phyloP scores from a whole-genome alignment of 2,888 invertebrate genomes.

The Frankliniella fusca region DNA sequence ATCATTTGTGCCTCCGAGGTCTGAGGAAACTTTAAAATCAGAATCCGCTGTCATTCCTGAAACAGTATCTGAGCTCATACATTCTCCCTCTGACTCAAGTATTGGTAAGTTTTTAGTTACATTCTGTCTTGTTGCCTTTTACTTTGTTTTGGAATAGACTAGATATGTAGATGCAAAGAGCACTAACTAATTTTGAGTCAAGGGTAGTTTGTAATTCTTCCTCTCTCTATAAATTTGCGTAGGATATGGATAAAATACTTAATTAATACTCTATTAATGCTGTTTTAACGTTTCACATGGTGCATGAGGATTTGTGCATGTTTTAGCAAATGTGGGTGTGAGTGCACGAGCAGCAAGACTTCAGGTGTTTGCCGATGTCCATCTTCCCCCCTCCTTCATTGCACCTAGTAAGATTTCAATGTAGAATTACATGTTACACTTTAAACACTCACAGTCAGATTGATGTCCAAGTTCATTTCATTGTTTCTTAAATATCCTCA shows the following conservation, averaged over 20 bases:
- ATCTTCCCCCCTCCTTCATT: conserved; percentile 2
- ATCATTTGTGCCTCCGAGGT: background rate
- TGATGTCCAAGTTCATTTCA: no score
- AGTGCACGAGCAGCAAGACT: conserved; percentile 19
- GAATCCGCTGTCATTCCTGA: background rate
- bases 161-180: background rate
- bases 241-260: background rate
- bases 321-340: conserved; percentile 24
- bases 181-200: background rate
- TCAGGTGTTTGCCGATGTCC: conserved; percentile 19
- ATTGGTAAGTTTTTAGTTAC: conserved; percentile 43
- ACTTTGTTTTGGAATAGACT: background rate
- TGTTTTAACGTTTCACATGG: background rate
- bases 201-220: background rate
- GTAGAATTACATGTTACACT: no score
- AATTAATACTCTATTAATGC: background rate
- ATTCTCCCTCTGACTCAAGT: conserved; percentile 47
- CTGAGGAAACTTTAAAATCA: background rate
- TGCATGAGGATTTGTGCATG: conserved; percentile 18
- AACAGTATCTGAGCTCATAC: conserved; percentile 40
- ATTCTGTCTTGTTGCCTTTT: no score
- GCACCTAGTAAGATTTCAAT: background rate
- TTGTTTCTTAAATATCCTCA: no score
- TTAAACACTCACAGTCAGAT: no score
- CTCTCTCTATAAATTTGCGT: no score